Evolutionary conservation across 2,888 invertebrate genomes (phyloP).

Genomic region (Diabrotica balteata): DNA sequence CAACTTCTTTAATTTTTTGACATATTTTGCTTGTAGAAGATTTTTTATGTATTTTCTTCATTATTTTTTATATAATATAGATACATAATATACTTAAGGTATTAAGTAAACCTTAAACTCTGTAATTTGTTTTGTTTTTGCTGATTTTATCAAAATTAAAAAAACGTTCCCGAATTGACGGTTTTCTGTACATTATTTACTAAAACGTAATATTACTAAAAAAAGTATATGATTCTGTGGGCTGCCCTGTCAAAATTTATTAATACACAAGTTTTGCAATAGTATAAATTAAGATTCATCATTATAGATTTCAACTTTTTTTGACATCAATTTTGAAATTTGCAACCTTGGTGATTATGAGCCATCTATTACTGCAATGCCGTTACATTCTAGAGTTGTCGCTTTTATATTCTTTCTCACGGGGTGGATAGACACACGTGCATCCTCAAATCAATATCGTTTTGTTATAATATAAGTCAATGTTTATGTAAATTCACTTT

Average conservation of each 20-base stretch:
- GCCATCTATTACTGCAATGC: not conserved
- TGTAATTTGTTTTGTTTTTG: conserved; percentile 4
- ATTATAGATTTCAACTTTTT: not conserved
- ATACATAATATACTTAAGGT: not conserved
- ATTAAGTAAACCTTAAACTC: not conserved
- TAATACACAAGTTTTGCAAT: conserved; percentile 3
- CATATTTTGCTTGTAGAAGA: not conserved
- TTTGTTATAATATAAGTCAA: too few relatives aligned
- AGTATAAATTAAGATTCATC: not conserved
- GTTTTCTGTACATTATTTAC: not conserved
- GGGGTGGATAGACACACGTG: too few relatives aligned
- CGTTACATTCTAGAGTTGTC: too few relatives aligned
- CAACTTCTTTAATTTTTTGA: conserved; percentile 1
- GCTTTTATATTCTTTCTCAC: too few relatives aligned
- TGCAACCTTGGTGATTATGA: conserved; percentile 4
- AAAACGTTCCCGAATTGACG: conserved; percentile 5
- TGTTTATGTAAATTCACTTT: too few relatives aligned
- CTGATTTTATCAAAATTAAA: conserved; percentile 4
- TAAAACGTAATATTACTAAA: not conserved
- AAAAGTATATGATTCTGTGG: not conserved
- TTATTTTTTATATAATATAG: not conserved
- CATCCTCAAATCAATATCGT: too few relatives aligned
- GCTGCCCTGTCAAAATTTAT: not conserved
- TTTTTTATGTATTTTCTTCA: not conserved
- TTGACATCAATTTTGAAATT: conserved; percentile 2